phyloP scores from a whole-genome alignment of 2,888 invertebrate genomes.

The Lasioglossum vierecki region DNA sequence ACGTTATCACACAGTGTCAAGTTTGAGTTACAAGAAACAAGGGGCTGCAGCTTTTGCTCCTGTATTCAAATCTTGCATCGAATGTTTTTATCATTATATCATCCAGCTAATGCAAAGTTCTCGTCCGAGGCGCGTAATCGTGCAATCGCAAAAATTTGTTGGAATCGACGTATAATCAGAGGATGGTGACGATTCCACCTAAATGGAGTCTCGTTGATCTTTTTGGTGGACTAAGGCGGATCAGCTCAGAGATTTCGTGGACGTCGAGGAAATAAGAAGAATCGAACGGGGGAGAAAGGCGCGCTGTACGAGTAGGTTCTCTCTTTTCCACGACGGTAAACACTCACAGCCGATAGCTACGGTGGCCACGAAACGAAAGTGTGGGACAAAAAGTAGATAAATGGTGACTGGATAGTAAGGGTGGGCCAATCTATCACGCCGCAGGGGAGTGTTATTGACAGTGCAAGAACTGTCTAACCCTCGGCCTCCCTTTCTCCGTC shows the following conservation, averaged over 20 bases:
- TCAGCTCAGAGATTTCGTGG: constrained; percentile 67
- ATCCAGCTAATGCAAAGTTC: background rate
- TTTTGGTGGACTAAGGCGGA: constrained; percentile 60
- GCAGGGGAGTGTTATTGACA: constrained; percentile 82
- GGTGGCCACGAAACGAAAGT: constrained; percentile 79
- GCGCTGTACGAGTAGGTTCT: constrained; percentile 43
- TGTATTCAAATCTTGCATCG: background rate
- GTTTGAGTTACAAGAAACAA: background rate
- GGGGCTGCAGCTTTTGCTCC: no score
- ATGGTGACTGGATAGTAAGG: constrained; percentile 81
- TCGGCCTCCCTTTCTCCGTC: constrained; percentile 57
- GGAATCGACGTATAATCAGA: constrained; percentile 16
- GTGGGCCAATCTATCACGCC: constrained; percentile 82
- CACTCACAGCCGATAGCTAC: constrained; percentile 76
- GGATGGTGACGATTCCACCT: background rate
- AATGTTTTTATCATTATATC: background rate
- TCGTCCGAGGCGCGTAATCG: no score
- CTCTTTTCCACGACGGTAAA: constrained; percentile 73
- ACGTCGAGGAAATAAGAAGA: constrained; percentile 53
- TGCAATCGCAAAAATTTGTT: background rate
- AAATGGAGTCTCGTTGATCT: constrained; percentile 45
- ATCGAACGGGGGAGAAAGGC: constrained; percentile 21
- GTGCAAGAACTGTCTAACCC: constrained; percentile 80
- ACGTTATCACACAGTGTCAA: background rate
- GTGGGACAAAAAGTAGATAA: constrained; percentile 82